Percentiles rank a stretch among this genome's conserved stretches.
Evolutionary conservation across 1,140 invertebrate species (phyloP).

Genomic region (Micrasema minimum): DNA sequence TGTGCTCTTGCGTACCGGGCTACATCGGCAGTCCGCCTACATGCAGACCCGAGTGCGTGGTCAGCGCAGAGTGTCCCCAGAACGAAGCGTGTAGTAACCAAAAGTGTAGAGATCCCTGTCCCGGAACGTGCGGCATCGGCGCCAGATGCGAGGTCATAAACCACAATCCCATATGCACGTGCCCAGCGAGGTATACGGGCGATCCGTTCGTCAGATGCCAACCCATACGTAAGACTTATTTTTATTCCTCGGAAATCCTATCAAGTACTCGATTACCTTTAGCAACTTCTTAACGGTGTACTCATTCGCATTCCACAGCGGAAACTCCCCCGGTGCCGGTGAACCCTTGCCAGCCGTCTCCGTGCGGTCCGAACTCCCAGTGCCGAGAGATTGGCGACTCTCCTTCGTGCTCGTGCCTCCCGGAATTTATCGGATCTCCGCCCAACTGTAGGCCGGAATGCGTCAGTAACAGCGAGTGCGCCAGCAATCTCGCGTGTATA

Average conservation of each 20-base stretch:
- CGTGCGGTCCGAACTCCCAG: slow-evolving; percentile 77
- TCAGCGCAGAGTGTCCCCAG: slow-evolving; percentile 72
- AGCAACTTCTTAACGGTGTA: slow-evolving; percentile 3
- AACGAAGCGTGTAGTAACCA: slow-evolving; percentile 72
- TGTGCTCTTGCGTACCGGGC: slow-evolving; percentile 71
- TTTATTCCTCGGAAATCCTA: slow-evolving; percentile 71
- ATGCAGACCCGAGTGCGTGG: slow-evolving; percentile 73
- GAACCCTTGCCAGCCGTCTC: slow-evolving; percentile 75
- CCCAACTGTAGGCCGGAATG: slow-evolving; percentile 76
- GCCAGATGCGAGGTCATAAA: slow-evolving; percentile 70
- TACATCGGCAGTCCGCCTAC: slow-evolving; percentile 72
- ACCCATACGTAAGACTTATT: slow-evolving; percentile 69
- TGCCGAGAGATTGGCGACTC: slow-evolving; percentile 71
- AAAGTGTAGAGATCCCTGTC: slow-evolving; percentile 62
- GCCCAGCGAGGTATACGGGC: slow-evolving; percentile 70
- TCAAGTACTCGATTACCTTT: not conserved
- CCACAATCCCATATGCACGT: slow-evolving; percentile 72
- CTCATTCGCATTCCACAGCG: slow-evolving; percentile 58
- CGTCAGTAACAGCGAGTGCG: slow-evolving; percentile 73
- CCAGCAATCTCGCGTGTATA: slow-evolving; percentile 72
- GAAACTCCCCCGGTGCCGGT: slow-evolving; percentile 65
- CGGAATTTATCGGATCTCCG: slow-evolving; percentile 70
- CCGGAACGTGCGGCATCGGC: slow-evolving; percentile 68
- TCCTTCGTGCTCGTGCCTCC: slow-evolving; percentile 74
- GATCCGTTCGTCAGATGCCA: slow-evolving; percentile 74